Base-by-base conservation (phyloP, 2,113 vertebrate genomes). In the Panurus biarmicus region DNA sequence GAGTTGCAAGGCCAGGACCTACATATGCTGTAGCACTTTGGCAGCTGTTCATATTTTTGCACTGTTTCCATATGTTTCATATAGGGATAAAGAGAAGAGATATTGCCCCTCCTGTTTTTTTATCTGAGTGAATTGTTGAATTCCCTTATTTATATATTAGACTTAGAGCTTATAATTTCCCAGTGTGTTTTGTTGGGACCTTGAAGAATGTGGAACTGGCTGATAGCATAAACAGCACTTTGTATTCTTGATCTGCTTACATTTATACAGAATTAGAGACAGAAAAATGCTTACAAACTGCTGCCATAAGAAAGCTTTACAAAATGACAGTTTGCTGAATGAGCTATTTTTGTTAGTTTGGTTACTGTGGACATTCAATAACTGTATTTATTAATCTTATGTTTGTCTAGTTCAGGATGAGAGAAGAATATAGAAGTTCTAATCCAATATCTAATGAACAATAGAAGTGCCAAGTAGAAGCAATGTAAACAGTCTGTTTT, bases 301-400 rank as follows among this genome's bases (percentile, higher is more conserved):
- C 82, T 92, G 76, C 87, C 85, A 77, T 88, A 70, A 85, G 80
- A 94, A 93, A 87, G 60, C 47, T 69, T 86, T 94, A 67, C 69
- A 81, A 87, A 94, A 94, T 66, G 74, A 50, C 71, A 79, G 57
- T 78, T 81, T 87, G 69, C 69, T 95, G 67, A 90, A 93, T 44
- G 31, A 78, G 61, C 66, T 73, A 28, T 64, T 91, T 92, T 84
- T 60, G 70, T 69, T 75, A 54, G 14, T 84, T 95, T 13, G 4
- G 86, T 93, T 96, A 45, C 74, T 36, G 65, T 91, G 35, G 67
- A 84, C 48, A 64, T 72, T 66, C 25, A 40, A 29, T 89, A 78
- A 77, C 81, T 85, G 33, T 69, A 53, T 93, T 79, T 87, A 47
- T 85, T 92, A 89, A 15, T 48, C 75, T 82, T 64, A 66, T 61